Evolutionary conservation across 2,888 invertebrate species (phyloP).

Genomic region (Sylvicola fuscatus): DNA sequence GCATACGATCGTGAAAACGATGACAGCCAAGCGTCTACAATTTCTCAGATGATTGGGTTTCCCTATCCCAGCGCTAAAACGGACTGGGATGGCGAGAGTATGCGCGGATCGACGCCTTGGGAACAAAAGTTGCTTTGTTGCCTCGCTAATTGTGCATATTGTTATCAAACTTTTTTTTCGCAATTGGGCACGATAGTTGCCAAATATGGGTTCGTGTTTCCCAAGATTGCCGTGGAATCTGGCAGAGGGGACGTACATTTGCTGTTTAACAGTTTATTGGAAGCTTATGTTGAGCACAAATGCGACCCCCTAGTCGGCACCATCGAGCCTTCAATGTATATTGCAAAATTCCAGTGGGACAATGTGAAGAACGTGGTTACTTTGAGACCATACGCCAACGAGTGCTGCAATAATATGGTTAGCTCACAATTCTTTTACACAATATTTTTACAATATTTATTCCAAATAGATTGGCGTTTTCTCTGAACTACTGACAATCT

Average conservation of each 20-base stretch:
- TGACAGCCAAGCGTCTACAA: constrained; percentile 29
- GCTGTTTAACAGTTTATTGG: constrained; percentile 33
- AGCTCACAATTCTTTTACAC: no score
- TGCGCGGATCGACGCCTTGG: constrained; percentile 32
- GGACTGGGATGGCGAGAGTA: constrained; percentile 9
- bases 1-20: constrained; percentile 49
- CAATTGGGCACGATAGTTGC: constrained; percentile 46
- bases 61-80: constrained; percentile 21
- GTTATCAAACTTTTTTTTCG: constrained; percentile 49
- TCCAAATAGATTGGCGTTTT: constrained; percentile 16
- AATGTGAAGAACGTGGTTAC: constrained; percentile 48
- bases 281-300: constrained; percentile 73
- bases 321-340: constrained; percentile 90
- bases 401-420: constrained; percentile 63
- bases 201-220: constrained; percentile 17
- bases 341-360: constrained; percentile 73
- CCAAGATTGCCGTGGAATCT: constrained; percentile 37
- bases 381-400: constrained; percentile 73
- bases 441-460: no score
- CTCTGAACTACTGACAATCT: constrained; percentile 33
- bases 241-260: constrained; percentile 38
- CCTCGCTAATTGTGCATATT: constrained; percentile 74
- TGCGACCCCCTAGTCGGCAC: constrained; percentile 89
- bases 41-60: constrained; percentile 42
- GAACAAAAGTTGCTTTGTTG: constrained; percentile 68